Evolutionary conservation across 2,888 invertebrate genomes (phyloP).

Genomic region (Ormyrus labotus): DNA sequence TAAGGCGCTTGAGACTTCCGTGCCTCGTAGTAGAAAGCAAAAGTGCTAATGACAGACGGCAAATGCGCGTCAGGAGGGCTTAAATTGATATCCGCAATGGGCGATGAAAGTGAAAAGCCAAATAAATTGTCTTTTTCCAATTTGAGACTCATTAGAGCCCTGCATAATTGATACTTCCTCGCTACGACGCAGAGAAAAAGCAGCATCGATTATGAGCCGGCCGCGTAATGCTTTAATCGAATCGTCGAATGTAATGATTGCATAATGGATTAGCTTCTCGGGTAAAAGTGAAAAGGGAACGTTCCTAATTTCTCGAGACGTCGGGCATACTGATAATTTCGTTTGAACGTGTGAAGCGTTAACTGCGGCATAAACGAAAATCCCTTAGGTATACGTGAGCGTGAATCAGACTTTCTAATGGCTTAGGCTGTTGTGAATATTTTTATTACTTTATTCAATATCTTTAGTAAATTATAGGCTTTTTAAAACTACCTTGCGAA

Average conservation of each 20-base stretch:
- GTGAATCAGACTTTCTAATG: slow-evolving; percentile 18
- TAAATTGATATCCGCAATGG: slow-evolving; percentile 3
- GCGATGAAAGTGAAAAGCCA: slow-evolving; percentile 35
- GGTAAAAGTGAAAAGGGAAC: neutral
- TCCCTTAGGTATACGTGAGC: neutral
- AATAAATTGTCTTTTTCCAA: slow-evolving; percentile 3
- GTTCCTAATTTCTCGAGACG: too few species aligned
- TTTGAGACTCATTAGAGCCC: neutral
- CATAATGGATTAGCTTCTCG: slow-evolving; percentile 2
- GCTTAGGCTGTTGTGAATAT: neutral
- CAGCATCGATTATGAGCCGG: neutral
- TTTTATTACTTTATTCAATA: neutral
- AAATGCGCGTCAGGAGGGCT: neutral
- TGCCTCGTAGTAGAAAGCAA: slow-evolving; percentile 28
- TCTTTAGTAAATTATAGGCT: too few species aligned
- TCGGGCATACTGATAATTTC: neutral
- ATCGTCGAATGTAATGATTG: slow-evolving; percentile 24
- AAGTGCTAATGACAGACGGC: slow-evolving; percentile 22
- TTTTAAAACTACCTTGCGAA: too few species aligned
- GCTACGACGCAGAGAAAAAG: neutral
- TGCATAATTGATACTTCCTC: neutral
- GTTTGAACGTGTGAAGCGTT: slow-evolving; percentile 11
- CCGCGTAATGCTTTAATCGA: slow-evolving; percentile 1
- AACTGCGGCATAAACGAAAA: slow-evolving; percentile 17
- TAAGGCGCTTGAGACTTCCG: slow-evolving; percentile 8